Evolutionary conservation across 1,140 invertebrate species (phyloP).

Genomic region (Eupristina koningsbergeri): DNA sequence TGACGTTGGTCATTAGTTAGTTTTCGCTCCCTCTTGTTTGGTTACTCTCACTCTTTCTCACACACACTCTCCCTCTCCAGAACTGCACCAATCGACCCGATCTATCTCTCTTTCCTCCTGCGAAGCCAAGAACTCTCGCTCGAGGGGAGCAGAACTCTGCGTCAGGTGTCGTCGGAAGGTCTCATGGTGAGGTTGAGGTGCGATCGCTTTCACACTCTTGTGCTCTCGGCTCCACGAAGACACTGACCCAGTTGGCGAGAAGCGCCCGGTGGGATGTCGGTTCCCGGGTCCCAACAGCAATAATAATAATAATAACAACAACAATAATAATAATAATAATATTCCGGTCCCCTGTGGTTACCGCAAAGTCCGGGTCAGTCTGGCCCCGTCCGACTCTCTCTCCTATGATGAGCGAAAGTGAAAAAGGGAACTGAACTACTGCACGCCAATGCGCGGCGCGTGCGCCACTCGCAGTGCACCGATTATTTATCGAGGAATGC

Average conservation of each 20-base stretch:
- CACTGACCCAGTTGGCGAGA: conserved; percentile 53
- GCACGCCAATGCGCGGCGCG: conserved; percentile 1
- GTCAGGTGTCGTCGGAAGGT: conserved; percentile 29
- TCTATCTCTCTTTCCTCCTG: neutral
- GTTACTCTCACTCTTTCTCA: neutral
- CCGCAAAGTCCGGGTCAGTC: neutral
- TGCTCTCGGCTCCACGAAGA: conserved; percentile 18
- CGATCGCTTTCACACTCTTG: neutral
- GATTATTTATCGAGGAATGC: neutral
- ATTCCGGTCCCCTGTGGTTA: neutral
- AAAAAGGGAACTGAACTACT: neutral
- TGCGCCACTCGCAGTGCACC: neutral
- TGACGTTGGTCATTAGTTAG: conserved; percentile 76
- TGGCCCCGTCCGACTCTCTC: neutral
- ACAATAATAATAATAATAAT: no score
- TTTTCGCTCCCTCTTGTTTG: neutral
- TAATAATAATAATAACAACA: no score
- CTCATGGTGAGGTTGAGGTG: conserved; percentile 8
- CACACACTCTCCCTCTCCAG: no score
- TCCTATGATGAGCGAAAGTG: neutral
- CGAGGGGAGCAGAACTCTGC: neutral
- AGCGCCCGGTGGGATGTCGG: neutral
- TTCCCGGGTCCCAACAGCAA: no score
- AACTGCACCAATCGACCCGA: no score
- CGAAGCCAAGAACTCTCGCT: neutral